Evolutionary conservation across 2,113 vertebrate genomes (phyloP).

Genomic region (Lepidiolamprologus cunningtoni): DNA sequence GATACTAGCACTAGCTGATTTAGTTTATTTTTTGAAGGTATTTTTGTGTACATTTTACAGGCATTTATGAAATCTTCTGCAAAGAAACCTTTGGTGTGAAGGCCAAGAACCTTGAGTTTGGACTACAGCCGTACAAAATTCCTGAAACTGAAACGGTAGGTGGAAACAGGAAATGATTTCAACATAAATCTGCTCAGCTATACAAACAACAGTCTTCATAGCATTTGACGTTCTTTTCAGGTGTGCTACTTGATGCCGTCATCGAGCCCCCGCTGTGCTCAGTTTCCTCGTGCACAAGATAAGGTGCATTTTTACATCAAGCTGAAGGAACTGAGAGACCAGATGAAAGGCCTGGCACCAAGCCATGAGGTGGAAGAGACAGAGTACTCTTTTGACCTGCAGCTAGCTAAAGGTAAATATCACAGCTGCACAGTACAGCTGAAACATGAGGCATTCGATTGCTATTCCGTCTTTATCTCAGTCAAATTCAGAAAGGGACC

Average conservation of each 20-base stretch:
- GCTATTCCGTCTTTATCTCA: background rate
- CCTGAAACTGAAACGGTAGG: conserved; percentile 92
- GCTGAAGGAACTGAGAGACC: conserved; percentile 89
- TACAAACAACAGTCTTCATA: background rate
- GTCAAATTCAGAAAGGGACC: background rate
- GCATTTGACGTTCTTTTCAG: conserved; percentile 49
- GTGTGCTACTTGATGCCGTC: conserved; percentile 97
- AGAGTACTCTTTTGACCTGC: conserved; percentile 83
- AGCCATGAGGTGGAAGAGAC: conserved; percentile 81
- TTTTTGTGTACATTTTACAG: conserved; percentile 56
- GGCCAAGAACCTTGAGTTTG: conserved; percentile 94
- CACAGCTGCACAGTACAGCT: background rate
- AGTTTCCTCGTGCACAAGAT: conserved; percentile 96
- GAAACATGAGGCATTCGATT: background rate
- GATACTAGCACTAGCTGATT: background rate
- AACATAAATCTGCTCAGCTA: background rate
- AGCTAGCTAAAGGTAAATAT: conserved; percentile 85
- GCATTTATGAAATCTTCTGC: conserved; percentile 99
- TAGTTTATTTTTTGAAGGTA: background rate
- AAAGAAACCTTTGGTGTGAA: conserved; percentile 96
- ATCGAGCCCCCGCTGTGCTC: conserved; percentile 94
- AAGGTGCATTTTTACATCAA: conserved; percentile 99
- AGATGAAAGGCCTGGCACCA: conserved; percentile 77
- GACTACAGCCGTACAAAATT: conserved; percentile 92
- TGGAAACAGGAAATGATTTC: background rate